Conservation (phyloP, 53 echinoderm and acorn worm species). For the Crossaster papposus region DNA sequence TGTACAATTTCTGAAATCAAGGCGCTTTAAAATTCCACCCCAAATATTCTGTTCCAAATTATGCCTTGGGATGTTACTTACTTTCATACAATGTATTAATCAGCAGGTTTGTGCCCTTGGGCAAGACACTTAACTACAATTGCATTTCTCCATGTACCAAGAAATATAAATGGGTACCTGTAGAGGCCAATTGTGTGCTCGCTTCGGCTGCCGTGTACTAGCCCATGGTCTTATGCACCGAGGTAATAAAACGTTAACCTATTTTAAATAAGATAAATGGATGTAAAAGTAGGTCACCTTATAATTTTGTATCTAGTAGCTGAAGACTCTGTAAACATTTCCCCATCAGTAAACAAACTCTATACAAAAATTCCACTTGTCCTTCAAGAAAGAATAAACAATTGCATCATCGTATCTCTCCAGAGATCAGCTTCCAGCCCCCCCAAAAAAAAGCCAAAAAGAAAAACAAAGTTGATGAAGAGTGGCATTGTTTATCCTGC, state of each 20-base stretch:
- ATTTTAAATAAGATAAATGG: background rate
- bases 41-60: too few species aligned
- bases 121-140: too few species aligned
- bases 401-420: background rate
- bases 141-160: too few species aligned
- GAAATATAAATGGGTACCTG: too few species aligned
- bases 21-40: too few species aligned
- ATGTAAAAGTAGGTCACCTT: background rate
- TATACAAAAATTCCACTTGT: background rate
- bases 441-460: background rate
- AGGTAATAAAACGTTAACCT: background rate
- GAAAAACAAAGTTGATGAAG: background rate
- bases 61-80: too few species aligned
- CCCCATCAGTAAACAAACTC: background rate
- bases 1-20: too few species aligned
- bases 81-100: too few species aligned
- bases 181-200: too few species aligned
- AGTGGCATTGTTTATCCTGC: constrained; percentile 32
- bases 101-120: too few species aligned
- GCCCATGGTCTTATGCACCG: too few species aligned
- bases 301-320: background rate
- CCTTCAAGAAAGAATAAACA: background rate
- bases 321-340: background rate
- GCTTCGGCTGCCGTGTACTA: too few species aligned
- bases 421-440: background rate